Conservation (phyloP, 2,888 invertebrate species). For the Nasonia oneida region DNA sequence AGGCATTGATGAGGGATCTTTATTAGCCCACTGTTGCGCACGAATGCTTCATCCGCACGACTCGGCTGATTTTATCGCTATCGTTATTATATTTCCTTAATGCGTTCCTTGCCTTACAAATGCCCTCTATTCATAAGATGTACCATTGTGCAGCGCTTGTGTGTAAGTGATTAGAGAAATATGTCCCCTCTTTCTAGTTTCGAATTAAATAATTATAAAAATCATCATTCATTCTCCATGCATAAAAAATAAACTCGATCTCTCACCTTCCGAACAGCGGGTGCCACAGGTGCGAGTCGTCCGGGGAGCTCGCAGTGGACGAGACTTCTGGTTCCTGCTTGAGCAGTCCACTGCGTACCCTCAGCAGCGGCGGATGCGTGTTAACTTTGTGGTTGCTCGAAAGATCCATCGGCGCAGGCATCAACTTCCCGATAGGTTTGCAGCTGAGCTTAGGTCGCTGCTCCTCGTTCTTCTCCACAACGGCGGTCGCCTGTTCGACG, state of each 20-base stretch:
- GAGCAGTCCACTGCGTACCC: slow-evolving; percentile 73
- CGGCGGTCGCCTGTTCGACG: slow-evolving; percentile 1
- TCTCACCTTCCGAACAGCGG: slow-evolving; percentile 91
- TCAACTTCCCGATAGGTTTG: slow-evolving; percentile 76
- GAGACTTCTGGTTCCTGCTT: slow-evolving; percentile 77
- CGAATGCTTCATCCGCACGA: slow-evolving; percentile 25
- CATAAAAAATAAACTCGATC: slow-evolving; percentile 37
- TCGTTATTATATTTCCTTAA: slow-evolving; percentile 45
- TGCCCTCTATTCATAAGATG: background rate
- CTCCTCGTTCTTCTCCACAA: slow-evolving; percentile 55
- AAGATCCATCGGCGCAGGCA: slow-evolving; percentile 77
- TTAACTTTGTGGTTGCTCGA: slow-evolving; percentile 71
- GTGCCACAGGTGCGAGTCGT: slow-evolving; percentile 87
- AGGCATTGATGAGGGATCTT: slow-evolving; percentile 54
- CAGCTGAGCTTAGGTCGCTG: slow-evolving; percentile 75
- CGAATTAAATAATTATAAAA: background rate
- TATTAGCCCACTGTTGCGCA: slow-evolving; percentile 52
- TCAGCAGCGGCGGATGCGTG: slow-evolving; percentile 72
- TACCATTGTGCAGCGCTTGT: background rate
- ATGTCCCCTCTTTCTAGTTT: background rate
- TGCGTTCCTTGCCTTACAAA: background rate
- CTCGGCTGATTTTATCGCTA: slow-evolving; percentile 46
- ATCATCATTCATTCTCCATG: background rate
- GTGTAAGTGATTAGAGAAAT: slow-evolving; percentile 30
- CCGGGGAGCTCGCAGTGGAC: slow-evolving; percentile 75